Base-by-base conservation (phyloP, 1,140 invertebrate species). In the Drosophila lacteicornis region DNA sequence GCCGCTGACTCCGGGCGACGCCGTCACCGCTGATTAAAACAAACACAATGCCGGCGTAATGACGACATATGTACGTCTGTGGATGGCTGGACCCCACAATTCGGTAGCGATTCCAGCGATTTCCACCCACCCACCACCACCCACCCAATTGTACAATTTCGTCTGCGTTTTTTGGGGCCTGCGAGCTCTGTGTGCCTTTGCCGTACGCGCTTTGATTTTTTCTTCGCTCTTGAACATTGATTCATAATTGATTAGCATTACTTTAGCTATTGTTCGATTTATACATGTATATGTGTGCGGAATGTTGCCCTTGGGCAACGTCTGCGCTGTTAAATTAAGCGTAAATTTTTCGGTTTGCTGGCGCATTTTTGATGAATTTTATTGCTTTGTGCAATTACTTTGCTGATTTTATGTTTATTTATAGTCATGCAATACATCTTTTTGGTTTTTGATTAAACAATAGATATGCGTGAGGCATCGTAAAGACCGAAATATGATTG, bases 231-330 rank as follows among this genome's bases (percentile, higher is more conserved):
- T 38, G 43, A 65, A 73, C 85, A 90, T 90, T 90, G 85, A 91
- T 86, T 90, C 86, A 90, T 90, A 90, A 90, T 90, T 90, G 85
- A 90, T 90, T 90, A 91, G 85, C 85, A 90, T 90, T 90, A 85
- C 82, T 86, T 88, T 90, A 77, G 75, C 86, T 76, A 90, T 90
- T 90, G 85, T 90, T 82, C 82, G 85, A 90, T 70, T 75, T 70
- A 49, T 67, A 63, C 50, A 56, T 63, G 50, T 13, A 19, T 36
- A 25, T 63, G 33, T 22, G 22, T 45, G 53, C 38, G 30, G 53
- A 42, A 58, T 43, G 45, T 30, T 74, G 66, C 73, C 60, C 49
- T 75, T 59, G 61, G 74, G 46, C 69, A 77, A 67, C 67, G 69
- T 70, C 75, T 90, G 78, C 49, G 49, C 50, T 74, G 85, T 73